A percentile compares a stretch with the other conserved stretches of the same genome.
phyloP scores from a whole-genome alignment of 2,113 vertebrate species.

The Daphoenositta chrysoptera region DNA sequence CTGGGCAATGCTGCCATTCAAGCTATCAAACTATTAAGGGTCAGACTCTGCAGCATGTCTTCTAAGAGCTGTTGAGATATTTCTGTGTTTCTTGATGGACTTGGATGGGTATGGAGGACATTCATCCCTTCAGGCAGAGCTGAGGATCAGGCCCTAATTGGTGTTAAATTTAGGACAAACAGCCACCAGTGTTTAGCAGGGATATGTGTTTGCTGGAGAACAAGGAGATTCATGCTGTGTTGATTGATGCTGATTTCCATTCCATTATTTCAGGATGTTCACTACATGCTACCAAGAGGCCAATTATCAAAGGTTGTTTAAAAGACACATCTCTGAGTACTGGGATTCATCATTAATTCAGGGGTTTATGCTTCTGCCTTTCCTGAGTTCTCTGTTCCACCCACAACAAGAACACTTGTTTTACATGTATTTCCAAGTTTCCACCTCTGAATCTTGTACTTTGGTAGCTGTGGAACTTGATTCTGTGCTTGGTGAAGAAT shows the following conservation, averaged over 20 bases:
- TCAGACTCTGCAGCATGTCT: neutral
- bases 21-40: neutral
- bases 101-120: neutral
- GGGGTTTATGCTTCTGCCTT: neutral
- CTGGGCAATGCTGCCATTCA: neutral
- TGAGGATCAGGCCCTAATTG: conserved; percentile 45
- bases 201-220: conserved; percentile 13
- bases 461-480: neutral
- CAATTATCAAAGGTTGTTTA: conserved; percentile 61
- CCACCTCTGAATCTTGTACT: neutral
- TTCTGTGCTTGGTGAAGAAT: neutral
- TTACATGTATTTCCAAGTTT: neutral
- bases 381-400: neutral
- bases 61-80: neutral
- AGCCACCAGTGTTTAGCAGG: conserved; percentile 15
- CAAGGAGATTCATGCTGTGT: conserved; percentile 46
- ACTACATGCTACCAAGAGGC: conserved; percentile 30
- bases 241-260: conserved; percentile 60
- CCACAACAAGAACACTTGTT: neutral
- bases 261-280: conserved; percentile 49
- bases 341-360: conserved; percentile 47
- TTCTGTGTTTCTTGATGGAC: neutral
- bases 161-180: conserved; percentile 56
- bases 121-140: conserved; percentile 25
- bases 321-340: conserved; percentile 52